Evolutionary conservation across 2,113 vertebrate genomes (phyloP).

Genomic region (Myotis davidii): DNA sequence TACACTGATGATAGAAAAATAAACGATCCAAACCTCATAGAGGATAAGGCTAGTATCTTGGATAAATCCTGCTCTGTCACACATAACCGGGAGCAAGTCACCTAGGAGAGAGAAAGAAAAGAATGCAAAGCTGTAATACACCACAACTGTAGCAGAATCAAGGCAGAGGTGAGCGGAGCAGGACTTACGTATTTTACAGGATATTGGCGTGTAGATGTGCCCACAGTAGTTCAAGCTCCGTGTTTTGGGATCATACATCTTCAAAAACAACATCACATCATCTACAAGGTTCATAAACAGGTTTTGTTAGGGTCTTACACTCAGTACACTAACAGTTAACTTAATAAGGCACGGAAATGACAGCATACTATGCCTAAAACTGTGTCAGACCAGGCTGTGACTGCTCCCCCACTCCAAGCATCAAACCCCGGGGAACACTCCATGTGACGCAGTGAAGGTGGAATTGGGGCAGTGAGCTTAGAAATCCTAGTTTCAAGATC

Average conservation of each 20-base stretch:
- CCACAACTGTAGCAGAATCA: accelerated
- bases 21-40: conserved; percentile 93
- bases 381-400: accelerated
- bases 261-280: conserved; percentile 99
- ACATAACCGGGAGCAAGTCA: conserved; percentile 99
- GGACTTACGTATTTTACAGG: conserved; percentile 99
- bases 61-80: conserved; percentile 99
- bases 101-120: conserved; percentile 84
- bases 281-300: conserved; percentile 85
- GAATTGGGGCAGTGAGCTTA: accelerated
- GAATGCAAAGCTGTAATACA: neutral
- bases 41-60: conserved; percentile 99
- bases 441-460: accelerated
- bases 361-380: neutral
- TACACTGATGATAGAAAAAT: neutral
- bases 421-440: neutral
- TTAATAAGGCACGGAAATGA: neutral
- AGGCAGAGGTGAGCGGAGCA: accelerated
- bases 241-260: conserved; percentile 99
- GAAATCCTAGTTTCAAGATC: neutral
- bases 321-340: neutral
- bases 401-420: neutral
- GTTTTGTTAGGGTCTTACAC: neutral
- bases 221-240: conserved; percentile 99
- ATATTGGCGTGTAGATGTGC: conserved; percentile 99